These are phyloP conservation scores for Platysternon megacephalum DNA, from an alignment of 2,113 vertebrate species.

Conservation along the genomic window DNA sequence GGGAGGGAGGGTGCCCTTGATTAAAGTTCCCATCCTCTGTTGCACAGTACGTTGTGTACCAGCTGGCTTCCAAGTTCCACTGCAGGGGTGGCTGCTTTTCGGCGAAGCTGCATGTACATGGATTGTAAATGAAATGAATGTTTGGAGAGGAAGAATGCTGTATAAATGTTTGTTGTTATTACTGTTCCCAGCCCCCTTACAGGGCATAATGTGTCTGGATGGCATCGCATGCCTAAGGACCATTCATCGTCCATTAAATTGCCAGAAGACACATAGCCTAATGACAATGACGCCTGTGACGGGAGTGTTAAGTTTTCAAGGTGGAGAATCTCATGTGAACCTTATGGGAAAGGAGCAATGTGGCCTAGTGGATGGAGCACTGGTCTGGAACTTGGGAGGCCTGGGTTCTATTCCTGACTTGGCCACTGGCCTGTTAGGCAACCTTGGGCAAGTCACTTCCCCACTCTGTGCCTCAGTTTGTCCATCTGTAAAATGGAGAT, in stretches of 20 bases:
- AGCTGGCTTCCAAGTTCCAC: no score
- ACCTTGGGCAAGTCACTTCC: neutral
- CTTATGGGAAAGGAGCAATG: neutral
- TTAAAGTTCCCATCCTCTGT: no score
- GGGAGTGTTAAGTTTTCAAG: neutral
- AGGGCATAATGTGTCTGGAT: constrained; percentile 1
- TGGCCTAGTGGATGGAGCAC: neutral
- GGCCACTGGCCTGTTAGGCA: neutral
- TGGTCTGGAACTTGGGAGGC: neutral
- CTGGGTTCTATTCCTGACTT: neutral
- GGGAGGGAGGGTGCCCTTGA: no score
- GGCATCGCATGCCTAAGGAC: constrained; percentile 49
- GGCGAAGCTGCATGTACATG: no score
- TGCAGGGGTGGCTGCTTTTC: no score
- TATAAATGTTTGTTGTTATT: neutral
- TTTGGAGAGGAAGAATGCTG: neutral
- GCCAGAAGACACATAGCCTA: neutral
- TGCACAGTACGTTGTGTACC: no score
- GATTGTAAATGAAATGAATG: neutral
- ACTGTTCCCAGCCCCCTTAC: neutral
- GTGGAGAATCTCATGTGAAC: neutral
- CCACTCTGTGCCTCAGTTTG: neutral
- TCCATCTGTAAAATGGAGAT: neutral
- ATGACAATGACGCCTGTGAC: neutral
- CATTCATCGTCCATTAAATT: constrained; percentile 36